phyloP scores from a whole-genome alignment of 2,888 invertebrate species.

The Bellardia pandia region DNA sequence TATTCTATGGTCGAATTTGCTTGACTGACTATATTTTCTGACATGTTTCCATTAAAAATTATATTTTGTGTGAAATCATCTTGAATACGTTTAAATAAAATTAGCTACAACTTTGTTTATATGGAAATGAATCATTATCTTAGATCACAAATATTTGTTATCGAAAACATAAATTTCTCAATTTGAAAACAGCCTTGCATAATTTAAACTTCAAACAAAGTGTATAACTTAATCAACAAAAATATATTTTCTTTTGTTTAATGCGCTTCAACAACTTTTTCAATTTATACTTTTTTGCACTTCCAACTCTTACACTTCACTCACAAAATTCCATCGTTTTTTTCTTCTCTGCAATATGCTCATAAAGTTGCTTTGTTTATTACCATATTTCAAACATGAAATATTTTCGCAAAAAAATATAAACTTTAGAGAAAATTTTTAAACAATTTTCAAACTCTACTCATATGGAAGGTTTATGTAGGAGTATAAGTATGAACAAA shows the following conservation, averaged over 20 bases:
- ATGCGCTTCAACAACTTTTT: conserved; percentile 61
- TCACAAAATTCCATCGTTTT: conserved; percentile 13
- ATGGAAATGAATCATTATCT: too few relatives aligned
- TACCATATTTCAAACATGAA: conserved; percentile 45
- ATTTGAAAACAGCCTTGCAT: background rate
- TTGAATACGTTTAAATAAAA: too few relatives aligned
- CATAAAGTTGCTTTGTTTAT: conserved; percentile 67
- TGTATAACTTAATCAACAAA: conserved; percentile 34
- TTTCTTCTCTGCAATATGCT: conserved; percentile 10
- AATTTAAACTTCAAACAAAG: conserved; percentile 27
- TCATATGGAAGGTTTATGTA: conserved; percentile 64
- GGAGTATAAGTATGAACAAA: background rate
- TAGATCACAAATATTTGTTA: too few relatives aligned
- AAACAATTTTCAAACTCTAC: conserved; percentile 56
- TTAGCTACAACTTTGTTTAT: too few relatives aligned
- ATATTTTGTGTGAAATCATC: too few relatives aligned
- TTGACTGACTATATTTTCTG: too few relatives aligned
- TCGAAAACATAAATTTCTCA: too few relatives aligned
- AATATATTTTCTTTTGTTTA: background rate
- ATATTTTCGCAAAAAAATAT: conserved; percentile 25
- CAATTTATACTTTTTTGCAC: conserved; percentile 57
- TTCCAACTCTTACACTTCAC: conserved; percentile 4
- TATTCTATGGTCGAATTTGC: too few relatives aligned
- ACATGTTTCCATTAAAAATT: too few relatives aligned
- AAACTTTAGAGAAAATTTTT: conserved; percentile 21